Conservation (phyloP, 2,113 vertebrate species). For the Strix aluco region DNA sequence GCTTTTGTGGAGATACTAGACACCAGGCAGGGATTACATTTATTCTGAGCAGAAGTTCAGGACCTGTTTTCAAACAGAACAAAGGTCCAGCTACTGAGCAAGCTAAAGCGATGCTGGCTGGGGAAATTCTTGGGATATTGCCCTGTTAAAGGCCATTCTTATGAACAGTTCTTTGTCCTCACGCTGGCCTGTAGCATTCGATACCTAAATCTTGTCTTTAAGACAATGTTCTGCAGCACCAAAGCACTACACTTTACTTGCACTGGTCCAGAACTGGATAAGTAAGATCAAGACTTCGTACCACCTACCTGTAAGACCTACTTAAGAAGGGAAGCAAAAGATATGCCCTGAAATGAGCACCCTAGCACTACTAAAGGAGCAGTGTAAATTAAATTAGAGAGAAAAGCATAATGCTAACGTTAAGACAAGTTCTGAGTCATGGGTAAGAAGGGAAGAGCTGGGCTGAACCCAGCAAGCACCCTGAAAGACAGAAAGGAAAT, state of each 20-base stretch:
- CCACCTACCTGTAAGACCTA: background rate
- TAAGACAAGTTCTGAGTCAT: background rate
- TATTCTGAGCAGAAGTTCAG: background rate
- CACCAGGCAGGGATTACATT: background rate
- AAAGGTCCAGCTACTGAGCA: background rate
- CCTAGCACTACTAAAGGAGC: background rate
- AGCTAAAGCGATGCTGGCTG: background rate
- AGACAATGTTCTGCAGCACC: background rate
- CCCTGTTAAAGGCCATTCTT: background rate
- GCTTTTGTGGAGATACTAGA: background rate
- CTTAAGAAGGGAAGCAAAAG: background rate
- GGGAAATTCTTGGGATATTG: background rate
- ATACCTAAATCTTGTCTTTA: background rate
- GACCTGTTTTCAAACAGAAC: background rate
- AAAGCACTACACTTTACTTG: background rate
- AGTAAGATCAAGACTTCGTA: background rate
- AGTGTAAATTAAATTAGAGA: background rate
- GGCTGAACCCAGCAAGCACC: background rate
- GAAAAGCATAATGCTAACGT: background rate
- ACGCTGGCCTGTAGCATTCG: accelerated
- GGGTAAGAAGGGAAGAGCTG: background rate
- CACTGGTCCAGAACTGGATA: background rate
- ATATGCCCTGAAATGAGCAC: background rate
- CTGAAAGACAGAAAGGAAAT: background rate
- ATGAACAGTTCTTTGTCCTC: background rate